These are phyloP conservation scores for Myiozetetes cayanensis DNA, from an alignment of 2,113 vertebrate species.

Conservation along the genomic window DNA sequence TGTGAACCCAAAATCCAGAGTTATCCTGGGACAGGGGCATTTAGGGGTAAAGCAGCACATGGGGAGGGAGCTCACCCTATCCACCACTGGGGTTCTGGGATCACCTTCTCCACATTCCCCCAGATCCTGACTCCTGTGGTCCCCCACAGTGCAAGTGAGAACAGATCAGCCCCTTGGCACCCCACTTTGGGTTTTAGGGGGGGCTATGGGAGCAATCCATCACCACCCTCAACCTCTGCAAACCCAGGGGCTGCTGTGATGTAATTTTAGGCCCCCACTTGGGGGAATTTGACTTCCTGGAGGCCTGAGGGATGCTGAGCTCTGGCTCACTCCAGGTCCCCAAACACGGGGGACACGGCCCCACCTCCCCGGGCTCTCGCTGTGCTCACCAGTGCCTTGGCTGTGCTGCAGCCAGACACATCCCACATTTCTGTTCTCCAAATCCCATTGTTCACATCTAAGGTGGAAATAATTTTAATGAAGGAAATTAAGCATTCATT, in stretches of 20 bases:
- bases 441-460: constrained; percentile 18
- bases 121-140: no score
- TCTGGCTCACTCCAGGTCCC: not conserved
- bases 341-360: fast-evolving
- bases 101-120: no score
- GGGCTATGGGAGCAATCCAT: not conserved
- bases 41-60: fast-evolving
- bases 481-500: constrained; percentile 50
- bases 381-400: not conserved
- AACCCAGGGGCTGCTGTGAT: not conserved
- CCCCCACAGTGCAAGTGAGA: no score
- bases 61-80: not conserved
- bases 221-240: not conserved
- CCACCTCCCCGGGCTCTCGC: fast-evolving
- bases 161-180: not conserved
- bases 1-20: not conserved
- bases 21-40: not conserved
- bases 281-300: not conserved
- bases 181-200: not conserved
- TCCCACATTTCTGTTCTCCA: not conserved
- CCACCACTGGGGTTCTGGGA: no score
- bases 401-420: not conserved
- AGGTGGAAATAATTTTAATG: constrained; percentile 51
- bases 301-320: not conserved
- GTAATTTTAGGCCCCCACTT: not conserved